phyloP scores from a whole-genome alignment of 2,797 vertebrate species.

The Gambusia yucatana region DNA sequence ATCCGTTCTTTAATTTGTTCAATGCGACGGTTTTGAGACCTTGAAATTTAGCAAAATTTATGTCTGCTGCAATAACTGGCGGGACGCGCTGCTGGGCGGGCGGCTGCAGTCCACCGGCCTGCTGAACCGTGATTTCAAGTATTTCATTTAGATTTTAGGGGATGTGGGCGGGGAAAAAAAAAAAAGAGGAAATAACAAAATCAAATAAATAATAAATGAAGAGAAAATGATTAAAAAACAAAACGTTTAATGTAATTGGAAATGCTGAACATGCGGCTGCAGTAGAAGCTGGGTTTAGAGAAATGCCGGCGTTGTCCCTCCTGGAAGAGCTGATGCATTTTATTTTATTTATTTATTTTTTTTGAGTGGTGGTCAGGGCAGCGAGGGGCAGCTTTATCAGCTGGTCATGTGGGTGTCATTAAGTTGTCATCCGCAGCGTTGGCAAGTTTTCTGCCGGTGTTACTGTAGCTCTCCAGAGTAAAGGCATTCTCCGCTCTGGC shows the following conservation, averaged over 20 bases:
- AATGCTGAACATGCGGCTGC: conserved; percentile 39
- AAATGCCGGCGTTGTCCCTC: conserved; percentile 36
- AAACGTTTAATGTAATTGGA: conserved; percentile 28
- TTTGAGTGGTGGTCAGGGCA: conserved; percentile 8
- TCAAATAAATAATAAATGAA: conserved; percentile 61
- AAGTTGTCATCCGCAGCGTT: conserved; percentile 55
- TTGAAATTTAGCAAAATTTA: conserved; percentile 67
- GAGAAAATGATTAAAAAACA: conserved; percentile 8
- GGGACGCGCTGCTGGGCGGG: conserved; percentile 54
- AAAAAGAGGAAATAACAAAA: conserved; percentile 53
- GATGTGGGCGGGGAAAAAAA: conserved; percentile 4
- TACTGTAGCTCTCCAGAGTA: conserved; percentile 16
- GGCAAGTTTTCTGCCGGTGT: conserved; percentile 21
- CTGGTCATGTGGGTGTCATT: conserved; percentile 61
- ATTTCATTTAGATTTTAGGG: conserved; percentile 65
- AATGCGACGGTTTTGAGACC: conserved; percentile 53
- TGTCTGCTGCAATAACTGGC: conserved; percentile 66
- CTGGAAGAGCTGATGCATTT: conserved; percentile 42
- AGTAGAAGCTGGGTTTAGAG: conserved; percentile 32
- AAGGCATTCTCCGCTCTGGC: conserved; percentile 11
- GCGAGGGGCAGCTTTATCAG: conserved; percentile 45
- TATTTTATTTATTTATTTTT: conserved; percentile 33
- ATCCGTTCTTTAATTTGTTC: conserved; percentile 68
- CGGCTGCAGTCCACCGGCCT: conserved; percentile 56
- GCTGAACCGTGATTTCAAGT: conserved; percentile 55